Base-by-base conservation (phyloP, 2,113 vertebrate genomes). In the Procavia capensis region DNA sequence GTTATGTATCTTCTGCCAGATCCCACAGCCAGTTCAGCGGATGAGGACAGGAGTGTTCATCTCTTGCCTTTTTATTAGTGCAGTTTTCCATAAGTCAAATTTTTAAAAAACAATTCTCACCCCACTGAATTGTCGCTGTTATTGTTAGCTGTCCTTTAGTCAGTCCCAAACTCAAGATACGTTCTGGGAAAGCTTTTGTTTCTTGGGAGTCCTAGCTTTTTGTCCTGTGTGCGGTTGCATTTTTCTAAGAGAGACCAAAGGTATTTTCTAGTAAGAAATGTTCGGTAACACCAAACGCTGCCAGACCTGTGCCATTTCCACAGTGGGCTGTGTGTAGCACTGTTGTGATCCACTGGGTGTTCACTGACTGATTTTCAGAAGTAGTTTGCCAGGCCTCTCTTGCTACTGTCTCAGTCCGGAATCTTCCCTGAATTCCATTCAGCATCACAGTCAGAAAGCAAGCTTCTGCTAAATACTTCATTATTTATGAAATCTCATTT, bases 401-500 rank as follows among this genome's bases (percentile, higher is more conserved):
- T n/a, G 20, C 70, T 72, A 39, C 19, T 22, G 25, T 39, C 29
- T 11, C 14, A 39, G 7, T 72, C 14, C 10, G 8, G 19, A 39
- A 22, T 39, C 9, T 36, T 72, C 36, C 39, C 70, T 39, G 36
- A 72, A 36, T 39, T 36, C 19, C 25, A 9, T 72, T 39, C 36
- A 39, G 36, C 70, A 39, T 72, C 70, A 39, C 24, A 72, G 70
- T n/a, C 70, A 72, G 5, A 6, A 70, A 39, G 36, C 70, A 39
- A 72, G 34, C n/a, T 7, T 9, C 6, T 10, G 68, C 13, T 36
- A 39, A 92, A 25, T 59, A 75, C 22, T 70, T 88, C 8, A 83
- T 85, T 84, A 63, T 95, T 92, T 90, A 94, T 91, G 83, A 91
- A 87, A 54, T 85, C 31, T 57, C 11, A 43, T 47, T 74, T 64